Percentiles rank a stretch among this genome's conserved stretches.
Conservation (phyloP, 2,888 invertebrate species). For the Oscheius myriophilus region DNA sequence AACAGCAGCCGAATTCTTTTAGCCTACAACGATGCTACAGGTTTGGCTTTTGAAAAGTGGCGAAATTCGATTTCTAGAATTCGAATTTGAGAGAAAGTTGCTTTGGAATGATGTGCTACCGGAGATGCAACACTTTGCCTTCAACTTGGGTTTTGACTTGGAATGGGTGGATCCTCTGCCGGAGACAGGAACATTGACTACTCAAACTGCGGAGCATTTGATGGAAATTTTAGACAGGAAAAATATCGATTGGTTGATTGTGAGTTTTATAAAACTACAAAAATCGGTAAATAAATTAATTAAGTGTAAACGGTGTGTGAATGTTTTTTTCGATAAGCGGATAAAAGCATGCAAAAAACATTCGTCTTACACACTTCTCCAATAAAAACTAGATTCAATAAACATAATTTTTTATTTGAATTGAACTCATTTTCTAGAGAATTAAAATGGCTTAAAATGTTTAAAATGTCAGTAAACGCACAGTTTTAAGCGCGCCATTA, state of each 20-base stretch:
- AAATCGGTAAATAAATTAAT: neutral
- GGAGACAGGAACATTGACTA: conserved; percentile 40
- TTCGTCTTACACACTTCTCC: neutral
- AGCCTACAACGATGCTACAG: conserved; percentile 19
- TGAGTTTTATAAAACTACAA: conserved; percentile 25
- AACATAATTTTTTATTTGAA: no score
- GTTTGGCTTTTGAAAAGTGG: no score
- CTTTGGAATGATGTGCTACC: conserved; percentile 64
- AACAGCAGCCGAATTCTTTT: conserved; percentile 21
- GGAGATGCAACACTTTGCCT: conserved; percentile 70
- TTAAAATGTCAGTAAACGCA: no score
- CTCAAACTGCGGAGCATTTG: conserved; percentile 34
- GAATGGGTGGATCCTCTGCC: conserved; percentile 53
- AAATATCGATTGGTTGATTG: conserved; percentile 40
- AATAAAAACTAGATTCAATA: no score
- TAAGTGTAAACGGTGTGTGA: no score
- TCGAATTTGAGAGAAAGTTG: conserved; percentile 58
- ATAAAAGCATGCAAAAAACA: neutral
- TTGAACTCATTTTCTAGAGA: no score
- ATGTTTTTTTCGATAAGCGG: no score
- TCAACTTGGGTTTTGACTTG: conserved; percentile 71
- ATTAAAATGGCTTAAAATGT: no score
- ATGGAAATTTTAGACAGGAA: conserved; percentile 35
- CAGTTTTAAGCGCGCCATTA: no score
- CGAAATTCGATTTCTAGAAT: no score